These are phyloP conservation scores for Pedionomus torquatus DNA, from an alignment of 2,113 vertebrate species.

Conservation along the genomic window DNA sequence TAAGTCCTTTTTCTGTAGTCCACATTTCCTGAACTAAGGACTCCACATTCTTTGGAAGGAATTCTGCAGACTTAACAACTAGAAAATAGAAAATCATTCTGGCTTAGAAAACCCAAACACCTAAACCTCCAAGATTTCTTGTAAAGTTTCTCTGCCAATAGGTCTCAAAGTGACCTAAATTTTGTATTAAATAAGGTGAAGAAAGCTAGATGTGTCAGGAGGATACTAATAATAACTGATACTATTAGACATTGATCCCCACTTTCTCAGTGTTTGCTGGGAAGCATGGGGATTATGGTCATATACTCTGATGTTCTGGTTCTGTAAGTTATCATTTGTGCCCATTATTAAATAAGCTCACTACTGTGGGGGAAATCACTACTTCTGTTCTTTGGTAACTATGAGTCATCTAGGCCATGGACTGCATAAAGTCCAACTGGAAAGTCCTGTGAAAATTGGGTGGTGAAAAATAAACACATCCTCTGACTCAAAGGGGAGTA, in stretches of 20 bases:
- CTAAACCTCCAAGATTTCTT: neutral
- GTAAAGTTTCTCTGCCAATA: neutral
- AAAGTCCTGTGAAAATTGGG: neutral
- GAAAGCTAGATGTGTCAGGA: neutral
- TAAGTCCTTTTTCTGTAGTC: neutral
- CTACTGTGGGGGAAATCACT: conserved; percentile 4
- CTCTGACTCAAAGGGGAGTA: neutral
- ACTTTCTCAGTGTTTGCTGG: conserved; percentile 6
- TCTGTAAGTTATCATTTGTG: conserved; percentile 26
- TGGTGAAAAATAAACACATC: neutral
- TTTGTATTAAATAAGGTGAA: neutral
- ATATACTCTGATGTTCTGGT: neutral
- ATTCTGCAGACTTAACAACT: neutral
- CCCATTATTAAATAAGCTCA: conserved; percentile 12
- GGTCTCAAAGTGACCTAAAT: neutral
- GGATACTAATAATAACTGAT: neutral
- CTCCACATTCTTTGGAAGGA: neutral
- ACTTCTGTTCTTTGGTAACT: neutral
- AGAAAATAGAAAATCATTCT: neutral
- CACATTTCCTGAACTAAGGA: neutral
- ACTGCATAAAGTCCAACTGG: neutral
- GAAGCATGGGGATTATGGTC: conserved; percentile 1
- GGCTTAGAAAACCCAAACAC: neutral
- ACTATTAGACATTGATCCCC: conserved; percentile 3
- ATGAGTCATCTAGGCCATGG: neutral